Conservation (phyloP, 2,888 invertebrate species). For the Volucella inflata region DNA sequence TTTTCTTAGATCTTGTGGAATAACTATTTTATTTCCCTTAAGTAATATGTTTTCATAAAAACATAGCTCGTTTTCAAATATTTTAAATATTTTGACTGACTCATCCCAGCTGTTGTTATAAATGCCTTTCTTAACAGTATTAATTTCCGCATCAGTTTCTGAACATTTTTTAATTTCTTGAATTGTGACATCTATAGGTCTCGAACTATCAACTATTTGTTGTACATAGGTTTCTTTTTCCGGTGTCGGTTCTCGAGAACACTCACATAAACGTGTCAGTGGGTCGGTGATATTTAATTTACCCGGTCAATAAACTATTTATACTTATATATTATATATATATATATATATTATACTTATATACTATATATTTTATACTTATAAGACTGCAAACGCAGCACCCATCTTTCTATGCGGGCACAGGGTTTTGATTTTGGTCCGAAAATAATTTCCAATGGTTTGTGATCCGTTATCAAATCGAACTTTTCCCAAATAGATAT, state of each 20-base stretch:
- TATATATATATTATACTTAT: too few species aligned
- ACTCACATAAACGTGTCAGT: conserved; percentile 71
- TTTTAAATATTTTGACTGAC: conserved; percentile 32
- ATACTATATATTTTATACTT: too few species aligned
- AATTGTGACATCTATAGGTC: conserved; percentile 25
- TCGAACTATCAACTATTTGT: conserved; percentile 35
- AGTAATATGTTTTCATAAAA: conserved; percentile 61
- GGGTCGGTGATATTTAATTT: conserved; percentile 79
- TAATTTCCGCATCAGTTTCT: conserved; percentile 30
- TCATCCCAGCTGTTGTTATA: conserved; percentile 48
- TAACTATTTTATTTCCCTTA: conserved; percentile 62
- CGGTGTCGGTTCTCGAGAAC: conserved; percentile 8
- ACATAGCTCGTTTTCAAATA: conserved; percentile 56
- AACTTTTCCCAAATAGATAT: conserved; percentile 82
- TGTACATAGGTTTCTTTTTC: conserved; percentile 23
- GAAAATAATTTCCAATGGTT: conserved; percentile 79
- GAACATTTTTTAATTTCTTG: conserved; percentile 22
- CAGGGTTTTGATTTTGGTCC: conserved; percentile 75
- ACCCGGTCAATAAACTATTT: conserved; percentile 71
- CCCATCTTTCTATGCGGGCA: conserved; percentile 78
- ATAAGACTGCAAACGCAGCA: conserved; percentile 75
- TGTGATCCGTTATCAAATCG: conserved; percentile 77
- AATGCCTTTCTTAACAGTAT: conserved; percentile 37
- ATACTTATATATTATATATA: too few species aligned
- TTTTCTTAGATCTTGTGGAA: conserved; percentile 60